Evolutionary conservation across 2,888 invertebrate species (phyloP).

Genomic region (Villa cingulata): DNA sequence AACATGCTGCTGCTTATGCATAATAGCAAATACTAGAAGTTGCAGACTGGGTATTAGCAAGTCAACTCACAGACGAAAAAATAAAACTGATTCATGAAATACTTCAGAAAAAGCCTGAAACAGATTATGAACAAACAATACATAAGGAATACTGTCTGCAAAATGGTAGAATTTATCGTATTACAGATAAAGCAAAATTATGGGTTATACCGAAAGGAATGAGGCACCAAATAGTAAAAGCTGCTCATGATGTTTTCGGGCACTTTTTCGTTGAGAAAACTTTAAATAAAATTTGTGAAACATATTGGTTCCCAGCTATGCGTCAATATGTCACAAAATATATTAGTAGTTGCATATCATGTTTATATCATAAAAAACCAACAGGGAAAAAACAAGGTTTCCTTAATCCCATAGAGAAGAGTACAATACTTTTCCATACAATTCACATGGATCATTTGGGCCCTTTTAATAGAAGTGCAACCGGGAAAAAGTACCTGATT

Average conservation of each 20-base stretch:
- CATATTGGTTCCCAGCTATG: background rate
- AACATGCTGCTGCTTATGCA: too few relatives aligned
- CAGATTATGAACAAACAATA: background rate
- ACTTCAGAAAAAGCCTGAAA: background rate
- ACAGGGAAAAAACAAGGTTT: background rate
- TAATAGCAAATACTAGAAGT: too few relatives aligned
- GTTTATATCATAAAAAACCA: background rate
- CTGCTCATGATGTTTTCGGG: constrained; percentile 1
- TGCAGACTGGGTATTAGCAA: too few relatives aligned
- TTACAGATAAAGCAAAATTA: background rate
- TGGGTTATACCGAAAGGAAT: constrained; percentile 12
- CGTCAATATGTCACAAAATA: background rate
- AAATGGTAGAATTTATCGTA: background rate
- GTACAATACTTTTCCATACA: background rate
- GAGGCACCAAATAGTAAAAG: constrained; percentile 10
- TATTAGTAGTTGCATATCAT: background rate
- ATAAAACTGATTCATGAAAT: too few relatives aligned
- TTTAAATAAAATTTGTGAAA: background rate
- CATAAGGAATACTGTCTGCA: background rate
- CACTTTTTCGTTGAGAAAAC: constrained; percentile 2
- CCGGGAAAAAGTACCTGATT: background rate
- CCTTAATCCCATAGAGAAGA: background rate
- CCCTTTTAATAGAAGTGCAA: background rate
- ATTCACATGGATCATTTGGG: constrained; percentile 2
- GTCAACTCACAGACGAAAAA: too few relatives aligned